These are phyloP conservation scores for Cremastinae sp. DNA, from an alignment of 2,888 invertebrate species.

Conservation along the genomic window DNA sequence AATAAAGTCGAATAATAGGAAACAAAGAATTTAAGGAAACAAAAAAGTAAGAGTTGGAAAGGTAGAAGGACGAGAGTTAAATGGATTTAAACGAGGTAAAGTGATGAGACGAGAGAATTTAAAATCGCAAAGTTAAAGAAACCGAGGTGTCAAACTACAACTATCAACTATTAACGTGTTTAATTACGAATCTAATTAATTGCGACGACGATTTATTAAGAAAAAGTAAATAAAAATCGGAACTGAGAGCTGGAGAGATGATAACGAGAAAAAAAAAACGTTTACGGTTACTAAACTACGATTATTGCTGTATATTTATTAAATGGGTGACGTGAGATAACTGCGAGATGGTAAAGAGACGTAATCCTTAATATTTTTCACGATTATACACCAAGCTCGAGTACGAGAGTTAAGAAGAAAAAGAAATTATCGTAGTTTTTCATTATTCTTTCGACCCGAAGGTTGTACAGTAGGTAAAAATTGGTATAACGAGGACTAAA, in stretches of 20 bases:
- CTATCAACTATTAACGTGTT: slow-evolving; percentile 67
- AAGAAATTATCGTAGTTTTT: slow-evolving; percentile 63
- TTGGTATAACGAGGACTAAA: slow-evolving; percentile 24
- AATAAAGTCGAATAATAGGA: slow-evolving; percentile 60
- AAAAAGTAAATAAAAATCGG: slow-evolving; percentile 39
- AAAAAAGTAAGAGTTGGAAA: slow-evolving; percentile 52
- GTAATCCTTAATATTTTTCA: slow-evolving; percentile 65
- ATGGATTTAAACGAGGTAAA: slow-evolving; percentile 7
- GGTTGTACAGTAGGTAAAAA: slow-evolving; percentile 63
- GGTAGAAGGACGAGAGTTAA: slow-evolving; percentile 63
- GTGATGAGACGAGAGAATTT: too few relatives aligned
- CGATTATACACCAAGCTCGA: slow-evolving; percentile 28
- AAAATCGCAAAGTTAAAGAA: too few relatives aligned
- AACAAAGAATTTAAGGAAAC: slow-evolving; percentile 52
- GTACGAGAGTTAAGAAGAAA: slow-evolving; percentile 25
- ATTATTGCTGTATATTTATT: slow-evolving; percentile 47
- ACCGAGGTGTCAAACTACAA: slow-evolving; percentile 75
- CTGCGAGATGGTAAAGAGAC: slow-evolving; percentile 6
- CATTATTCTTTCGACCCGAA: slow-evolving; percentile 61
- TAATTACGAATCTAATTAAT: slow-evolving; percentile 63
- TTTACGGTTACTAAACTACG: slow-evolving; percentile 52
- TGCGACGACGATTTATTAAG: slow-evolving; percentile 61
- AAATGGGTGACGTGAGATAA: background rate
- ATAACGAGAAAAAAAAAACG: background rate
- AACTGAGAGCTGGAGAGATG: slow-evolving; percentile 31